Evolutionary conservation across 2,797 vertebrate genomes (phyloP).

Genomic region (Sciaenops ocellatus): DNA sequence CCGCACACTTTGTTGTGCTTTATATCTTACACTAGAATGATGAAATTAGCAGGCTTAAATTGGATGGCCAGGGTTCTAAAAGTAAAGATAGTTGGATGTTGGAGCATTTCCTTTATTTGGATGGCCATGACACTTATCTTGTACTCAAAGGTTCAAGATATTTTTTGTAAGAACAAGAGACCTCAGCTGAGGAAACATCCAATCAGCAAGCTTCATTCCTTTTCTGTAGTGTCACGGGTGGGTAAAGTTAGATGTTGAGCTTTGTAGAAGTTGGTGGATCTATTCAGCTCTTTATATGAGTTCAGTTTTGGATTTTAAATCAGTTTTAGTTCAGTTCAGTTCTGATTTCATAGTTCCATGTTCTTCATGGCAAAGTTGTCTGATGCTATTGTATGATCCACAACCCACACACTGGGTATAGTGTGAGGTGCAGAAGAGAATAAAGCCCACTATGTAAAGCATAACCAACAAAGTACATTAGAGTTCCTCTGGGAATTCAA

Average conservation of each 20-base stretch:
- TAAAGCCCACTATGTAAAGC: too few species aligned
- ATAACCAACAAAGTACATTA: too few species aligned
- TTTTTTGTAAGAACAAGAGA: background rate
- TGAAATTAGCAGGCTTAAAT: slow-evolving; percentile 15
- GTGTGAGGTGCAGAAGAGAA: background rate
- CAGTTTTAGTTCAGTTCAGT: background rate
- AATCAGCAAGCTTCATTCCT: background rate
- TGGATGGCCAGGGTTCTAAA: slow-evolving; percentile 29
- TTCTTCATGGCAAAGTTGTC: background rate
- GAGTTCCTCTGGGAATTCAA: too few species aligned
- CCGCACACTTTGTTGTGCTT: slow-evolving; percentile 23
- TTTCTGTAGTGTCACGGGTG: background rate
- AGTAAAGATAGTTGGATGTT: slow-evolving; percentile 9
- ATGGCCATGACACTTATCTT: background rate
- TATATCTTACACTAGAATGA: slow-evolving; percentile 37
- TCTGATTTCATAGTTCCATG: background rate
- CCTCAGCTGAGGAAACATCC: slow-evolving; percentile 2
- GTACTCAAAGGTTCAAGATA: background rate
- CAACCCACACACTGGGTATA: background rate
- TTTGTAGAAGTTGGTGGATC: background rate
- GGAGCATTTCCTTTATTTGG: slow-evolving; percentile 9
- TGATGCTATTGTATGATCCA: background rate
- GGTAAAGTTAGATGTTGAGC: background rate
- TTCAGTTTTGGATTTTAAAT: background rate
- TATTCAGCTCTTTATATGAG: background rate